Conservation (phyloP, 2,797 vertebrate species). For the Arctocebus calabarensis region DNA sequence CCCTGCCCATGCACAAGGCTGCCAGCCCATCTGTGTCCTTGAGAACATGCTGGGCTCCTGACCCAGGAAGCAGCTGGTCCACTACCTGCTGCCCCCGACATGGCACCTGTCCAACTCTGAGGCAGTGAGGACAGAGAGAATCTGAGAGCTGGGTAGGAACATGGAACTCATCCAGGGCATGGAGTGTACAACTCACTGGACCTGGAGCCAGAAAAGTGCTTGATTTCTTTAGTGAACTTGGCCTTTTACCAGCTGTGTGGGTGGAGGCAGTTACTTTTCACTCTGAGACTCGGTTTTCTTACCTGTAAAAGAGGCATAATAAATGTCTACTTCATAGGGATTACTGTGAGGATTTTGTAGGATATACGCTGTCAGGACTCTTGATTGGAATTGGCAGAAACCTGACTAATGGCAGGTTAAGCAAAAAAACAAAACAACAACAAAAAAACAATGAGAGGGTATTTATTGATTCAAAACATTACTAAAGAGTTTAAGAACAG, state of each 20-base stretch:
- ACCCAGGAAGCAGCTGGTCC: constrained; percentile 81
- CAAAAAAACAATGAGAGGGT: not conserved
- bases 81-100: constrained; percentile 69
- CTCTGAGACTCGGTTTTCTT: not conserved
- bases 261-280: not conserved
- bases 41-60: constrained; percentile 80
- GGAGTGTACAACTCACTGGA: not conserved
- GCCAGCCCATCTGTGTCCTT: constrained; percentile 84
- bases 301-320: not conserved
- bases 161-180: not conserved
- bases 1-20: constrained; percentile 72
- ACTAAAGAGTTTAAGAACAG: not conserved
- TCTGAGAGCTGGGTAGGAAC: not conserved
- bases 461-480: not conserved
- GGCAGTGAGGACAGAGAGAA: constrained; percentile 10
- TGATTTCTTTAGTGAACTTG: not conserved
- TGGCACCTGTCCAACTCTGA: constrained; percentile 43
- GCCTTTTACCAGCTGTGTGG: not conserved
- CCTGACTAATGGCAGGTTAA: not conserved
- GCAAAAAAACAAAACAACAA: not conserved
- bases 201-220: not conserved
- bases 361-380: not conserved
- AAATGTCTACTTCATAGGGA: not conserved
- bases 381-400: not conserved
- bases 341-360: not conserved